These are phyloP conservation scores for Gymnarchus niloticus DNA, from an alignment of 2,113 vertebrate species.

Conservation along the genomic window DNA sequence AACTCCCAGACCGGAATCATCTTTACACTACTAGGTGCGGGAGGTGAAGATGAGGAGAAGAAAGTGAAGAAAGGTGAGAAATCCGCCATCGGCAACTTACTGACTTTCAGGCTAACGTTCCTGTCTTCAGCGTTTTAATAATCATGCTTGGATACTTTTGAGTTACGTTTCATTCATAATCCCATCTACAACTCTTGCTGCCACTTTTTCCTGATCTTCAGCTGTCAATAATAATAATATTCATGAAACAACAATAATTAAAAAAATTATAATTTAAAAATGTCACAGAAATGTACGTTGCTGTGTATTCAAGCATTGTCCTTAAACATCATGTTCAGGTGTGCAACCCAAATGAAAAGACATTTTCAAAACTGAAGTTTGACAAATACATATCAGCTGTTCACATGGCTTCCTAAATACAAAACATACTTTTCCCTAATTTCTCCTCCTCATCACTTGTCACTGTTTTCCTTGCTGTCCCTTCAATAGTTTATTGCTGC, in stretches of 20 bases:
- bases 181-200: background rate
- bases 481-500: background rate
- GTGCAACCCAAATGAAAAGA: background rate
- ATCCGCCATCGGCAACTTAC: background rate
- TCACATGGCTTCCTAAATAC: background rate
- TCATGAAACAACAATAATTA: background rate
- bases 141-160: background rate
- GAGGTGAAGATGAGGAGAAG: conserved; percentile 78
- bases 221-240: background rate
- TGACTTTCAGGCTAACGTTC: background rate
- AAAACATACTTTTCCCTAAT: background rate
- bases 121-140: background rate
- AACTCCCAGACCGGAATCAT: conserved; percentile 98
- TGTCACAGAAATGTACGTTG: background rate
- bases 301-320: background rate
- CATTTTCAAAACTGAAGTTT: no score
- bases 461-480: background rate
- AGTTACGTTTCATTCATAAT: background rate
- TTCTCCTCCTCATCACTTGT: background rate
- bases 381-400: background rate
- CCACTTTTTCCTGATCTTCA: background rate
- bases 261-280: background rate
- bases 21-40: conserved; percentile 84
- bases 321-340: background rate
- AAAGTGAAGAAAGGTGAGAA: conserved; percentile 94